Conservation (phyloP, 1,140 invertebrate genomes). For the Brachionus rotundiformis region DNA sequence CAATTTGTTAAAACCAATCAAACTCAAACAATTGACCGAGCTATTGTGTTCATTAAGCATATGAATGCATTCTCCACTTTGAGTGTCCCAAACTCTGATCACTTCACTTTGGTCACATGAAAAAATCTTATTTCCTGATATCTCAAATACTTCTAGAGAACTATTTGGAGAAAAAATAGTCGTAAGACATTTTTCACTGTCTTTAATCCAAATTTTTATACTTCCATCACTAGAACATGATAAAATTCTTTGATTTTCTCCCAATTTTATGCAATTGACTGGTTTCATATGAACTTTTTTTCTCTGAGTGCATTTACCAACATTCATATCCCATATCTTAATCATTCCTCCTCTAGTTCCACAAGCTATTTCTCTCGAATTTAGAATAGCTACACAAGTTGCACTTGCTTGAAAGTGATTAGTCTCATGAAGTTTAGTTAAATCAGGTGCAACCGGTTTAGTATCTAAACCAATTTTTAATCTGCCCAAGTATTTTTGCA, state of each 20-base stretch:
- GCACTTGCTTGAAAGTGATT: background rate
- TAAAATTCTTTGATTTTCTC: background rate
- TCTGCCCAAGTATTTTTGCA: background rate
- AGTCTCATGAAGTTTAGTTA: background rate
- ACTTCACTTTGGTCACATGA: slow-evolving; percentile 14
- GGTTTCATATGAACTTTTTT: background rate
- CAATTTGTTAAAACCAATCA: background rate
- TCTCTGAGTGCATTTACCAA: background rate
- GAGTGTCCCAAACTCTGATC: background rate
- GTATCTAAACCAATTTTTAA: background rate
- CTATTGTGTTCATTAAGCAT: background rate
- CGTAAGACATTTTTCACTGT: background rate
- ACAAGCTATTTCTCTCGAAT: background rate
- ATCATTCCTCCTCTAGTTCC: slow-evolving; percentile 8
- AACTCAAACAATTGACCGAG: background rate
- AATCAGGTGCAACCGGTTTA: background rate
- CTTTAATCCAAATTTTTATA: slow-evolving; percentile 20
- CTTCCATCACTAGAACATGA: background rate
- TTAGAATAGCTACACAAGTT: background rate
- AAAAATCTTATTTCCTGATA: background rate
- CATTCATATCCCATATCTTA: background rate
- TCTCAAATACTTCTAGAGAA: slow-evolving; percentile 23
- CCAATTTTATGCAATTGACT: background rate
- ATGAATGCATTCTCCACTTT: background rate
- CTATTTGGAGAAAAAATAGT: background rate